These are phyloP conservation scores for Tonatia bakeri DNA, from an alignment of 2,113 vertebrate species.

Conservation along the genomic window DNA sequence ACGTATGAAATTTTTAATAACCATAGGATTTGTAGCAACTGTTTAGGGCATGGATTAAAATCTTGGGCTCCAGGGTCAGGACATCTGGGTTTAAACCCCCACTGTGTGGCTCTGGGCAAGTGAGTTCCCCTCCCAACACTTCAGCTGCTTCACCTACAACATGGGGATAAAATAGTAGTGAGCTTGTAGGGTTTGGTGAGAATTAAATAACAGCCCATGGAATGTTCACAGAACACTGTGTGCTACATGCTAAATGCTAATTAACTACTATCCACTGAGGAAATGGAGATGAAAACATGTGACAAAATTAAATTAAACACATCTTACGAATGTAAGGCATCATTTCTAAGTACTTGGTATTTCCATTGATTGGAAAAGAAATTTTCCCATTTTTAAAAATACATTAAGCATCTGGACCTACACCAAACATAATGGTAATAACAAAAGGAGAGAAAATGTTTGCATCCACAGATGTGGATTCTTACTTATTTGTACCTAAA, in stretches of 20 bases:
- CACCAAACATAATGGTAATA: constrained; percentile 34
- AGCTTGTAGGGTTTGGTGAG: background rate
- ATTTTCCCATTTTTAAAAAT: constrained; percentile 35
- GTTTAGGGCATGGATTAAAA: background rate
- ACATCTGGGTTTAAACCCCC: background rate
- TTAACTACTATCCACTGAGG: background rate
- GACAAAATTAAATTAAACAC: constrained; percentile 45
- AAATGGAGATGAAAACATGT: constrained; percentile 31
- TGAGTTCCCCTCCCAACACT: background rate
- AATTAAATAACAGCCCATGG: background rate
- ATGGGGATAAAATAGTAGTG: background rate
- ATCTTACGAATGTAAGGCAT: background rate
- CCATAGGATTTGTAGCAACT: background rate
- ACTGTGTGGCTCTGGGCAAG: background rate
- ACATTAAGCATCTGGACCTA: constrained; percentile 51
- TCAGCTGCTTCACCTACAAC: background rate
- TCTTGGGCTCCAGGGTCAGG: background rate
- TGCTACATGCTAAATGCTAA: background rate
- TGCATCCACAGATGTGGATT: constrained; percentile 10
- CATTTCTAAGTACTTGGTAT: constrained; percentile 4
- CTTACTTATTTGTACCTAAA: constrained; percentile 54
- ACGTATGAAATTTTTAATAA: background rate
- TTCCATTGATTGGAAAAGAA: constrained; percentile 41
- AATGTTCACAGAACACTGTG: background rate
- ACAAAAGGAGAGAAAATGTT: constrained; percentile 7